phyloP scores from a whole-genome alignment of 2,113 vertebrate species.

The Onychorhynchus coronatus region DNA sequence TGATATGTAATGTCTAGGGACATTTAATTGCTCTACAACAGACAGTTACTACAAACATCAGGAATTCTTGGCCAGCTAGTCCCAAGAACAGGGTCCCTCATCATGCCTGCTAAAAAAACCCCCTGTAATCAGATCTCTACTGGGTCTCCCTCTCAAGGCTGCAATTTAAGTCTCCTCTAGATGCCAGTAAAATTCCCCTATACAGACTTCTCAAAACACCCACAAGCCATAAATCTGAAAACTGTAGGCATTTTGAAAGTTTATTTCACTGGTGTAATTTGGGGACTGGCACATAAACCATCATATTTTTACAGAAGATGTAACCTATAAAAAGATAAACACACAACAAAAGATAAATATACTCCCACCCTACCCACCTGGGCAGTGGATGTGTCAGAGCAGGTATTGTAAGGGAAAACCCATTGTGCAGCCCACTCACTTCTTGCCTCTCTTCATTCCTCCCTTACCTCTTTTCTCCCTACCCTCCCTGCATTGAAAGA shows the following conservation, averaged over 20 bases:
- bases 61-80: background rate
- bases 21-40: background rate
- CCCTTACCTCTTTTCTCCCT: background rate
- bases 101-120: background rate
- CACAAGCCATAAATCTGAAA: background rate
- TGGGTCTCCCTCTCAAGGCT: background rate
- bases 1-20: background rate
- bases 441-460: background rate
- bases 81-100: background rate
- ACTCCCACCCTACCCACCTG: background rate
- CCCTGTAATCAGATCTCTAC: too few relatives aligned
- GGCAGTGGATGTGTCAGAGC: background rate
- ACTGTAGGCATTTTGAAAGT: background rate
- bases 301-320: background rate
- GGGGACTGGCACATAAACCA: background rate
- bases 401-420: background rate
- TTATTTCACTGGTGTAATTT: background rate
- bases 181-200: background rate
- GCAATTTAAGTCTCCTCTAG: background rate
- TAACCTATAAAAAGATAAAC: background rate
- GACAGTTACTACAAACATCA: background rate
- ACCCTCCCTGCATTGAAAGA: background rate
- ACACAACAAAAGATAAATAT: background rate
- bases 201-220: rapidly evolving
- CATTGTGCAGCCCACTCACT: background rate